Conservation (phyloP, 2,113 vertebrate species). For the Coregonus clupeaformis region DNA sequence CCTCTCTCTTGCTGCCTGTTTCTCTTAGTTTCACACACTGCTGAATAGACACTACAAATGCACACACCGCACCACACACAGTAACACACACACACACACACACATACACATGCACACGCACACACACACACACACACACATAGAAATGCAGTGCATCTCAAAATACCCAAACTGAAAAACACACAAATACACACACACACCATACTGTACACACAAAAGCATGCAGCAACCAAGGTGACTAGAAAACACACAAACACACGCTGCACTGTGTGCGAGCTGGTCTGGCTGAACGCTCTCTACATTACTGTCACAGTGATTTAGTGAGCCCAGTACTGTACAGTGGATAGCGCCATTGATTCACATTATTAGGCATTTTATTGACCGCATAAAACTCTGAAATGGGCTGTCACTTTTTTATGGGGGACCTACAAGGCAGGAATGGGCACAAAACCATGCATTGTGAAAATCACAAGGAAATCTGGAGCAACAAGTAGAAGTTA, state of each 20-base stretch:
- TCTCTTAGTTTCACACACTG: no score
- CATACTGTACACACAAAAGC: neutral
- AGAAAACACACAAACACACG: neutral
- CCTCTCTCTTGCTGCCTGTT: no score
- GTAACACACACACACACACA: neutral
- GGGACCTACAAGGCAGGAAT: neutral
- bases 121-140: no score
- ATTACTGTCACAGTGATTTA: constrained; percentile 20
- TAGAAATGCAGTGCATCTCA: no score
- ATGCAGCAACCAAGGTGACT: neutral
- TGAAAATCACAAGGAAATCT: constrained; percentile 18
- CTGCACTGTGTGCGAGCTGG: neutral
- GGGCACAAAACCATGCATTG: neutral
- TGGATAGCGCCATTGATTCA: constrained; percentile 25
- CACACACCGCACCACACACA: neutral
- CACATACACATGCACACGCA: no score
- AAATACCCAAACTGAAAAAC: neutral
- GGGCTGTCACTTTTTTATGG: constrained; percentile 28
- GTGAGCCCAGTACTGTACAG: constrained; percentile 30
- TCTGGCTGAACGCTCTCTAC: no score
- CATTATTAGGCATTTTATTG: constrained; percentile 31
- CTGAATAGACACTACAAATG: no score
- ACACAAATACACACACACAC: constrained; percentile 1
- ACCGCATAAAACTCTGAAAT: constrained; percentile 35
- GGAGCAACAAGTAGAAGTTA: neutral